A percentile compares a stretch with the other conserved stretches of the same genome.
These are phyloP conservation scores for Sturnira hondurensis DNA, from an alignment of 2,113 vertebrate species.

Conservation along the genomic window DNA sequence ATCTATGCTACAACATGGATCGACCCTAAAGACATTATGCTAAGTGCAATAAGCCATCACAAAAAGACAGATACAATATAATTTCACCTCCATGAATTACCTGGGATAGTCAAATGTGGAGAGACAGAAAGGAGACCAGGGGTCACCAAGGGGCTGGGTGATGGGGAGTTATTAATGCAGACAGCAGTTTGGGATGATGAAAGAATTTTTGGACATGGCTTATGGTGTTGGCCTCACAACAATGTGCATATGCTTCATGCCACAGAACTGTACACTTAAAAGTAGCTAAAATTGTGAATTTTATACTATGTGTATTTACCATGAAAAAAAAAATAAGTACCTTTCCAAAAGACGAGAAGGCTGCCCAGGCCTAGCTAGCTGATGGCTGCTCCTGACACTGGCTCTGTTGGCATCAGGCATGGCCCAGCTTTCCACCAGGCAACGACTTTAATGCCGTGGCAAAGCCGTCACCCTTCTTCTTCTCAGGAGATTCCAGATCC, in stretches of 20 bases:
- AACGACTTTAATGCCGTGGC: rapidly evolving
- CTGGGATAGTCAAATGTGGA: not conserved
- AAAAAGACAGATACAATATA: not conserved
- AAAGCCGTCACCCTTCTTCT: not conserved
- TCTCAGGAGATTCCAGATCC: constrained; percentile 87
- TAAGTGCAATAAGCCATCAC: not conserved
- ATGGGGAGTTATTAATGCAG: not conserved
- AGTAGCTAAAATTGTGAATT: not conserved
- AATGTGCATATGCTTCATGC: not conserved
- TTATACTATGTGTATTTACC: not conserved
- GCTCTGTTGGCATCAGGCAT: rapidly evolving
- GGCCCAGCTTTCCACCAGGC: not conserved
- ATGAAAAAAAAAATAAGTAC: not conserved
- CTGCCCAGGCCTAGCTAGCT: not conserved
- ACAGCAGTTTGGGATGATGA: not conserved
- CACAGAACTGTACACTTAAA: not conserved
- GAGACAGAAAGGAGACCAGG: not conserved
- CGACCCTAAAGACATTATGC: not conserved
- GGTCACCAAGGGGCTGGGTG: not conserved
- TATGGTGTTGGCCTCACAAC: not conserved
- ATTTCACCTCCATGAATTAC: not conserved
- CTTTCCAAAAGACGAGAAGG: not conserved
- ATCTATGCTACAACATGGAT: not conserved
- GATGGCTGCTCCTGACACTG: not conserved
- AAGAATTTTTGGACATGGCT: not conserved